Percentiles rank a stretch among this genome's conserved stretches.
These are phyloP conservation scores for Proctacanthus coquilletti DNA, from an alignment of 1,140 invertebrate genomes.

Conservation along the genomic window DNA sequence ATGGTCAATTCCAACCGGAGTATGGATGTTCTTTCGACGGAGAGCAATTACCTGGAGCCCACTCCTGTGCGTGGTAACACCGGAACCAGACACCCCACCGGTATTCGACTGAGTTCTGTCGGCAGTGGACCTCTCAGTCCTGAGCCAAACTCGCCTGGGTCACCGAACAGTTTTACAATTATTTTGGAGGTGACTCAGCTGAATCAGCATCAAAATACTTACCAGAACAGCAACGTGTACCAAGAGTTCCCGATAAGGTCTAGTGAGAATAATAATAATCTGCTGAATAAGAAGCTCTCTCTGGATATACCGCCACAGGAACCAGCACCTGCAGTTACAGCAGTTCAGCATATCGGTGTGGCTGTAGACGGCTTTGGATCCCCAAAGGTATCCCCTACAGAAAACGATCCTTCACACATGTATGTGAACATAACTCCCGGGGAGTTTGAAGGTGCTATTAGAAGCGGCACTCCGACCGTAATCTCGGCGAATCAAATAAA, in stretches of 20 bases:
- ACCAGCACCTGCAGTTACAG: too few relatives aligned
- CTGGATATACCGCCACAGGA: constrained; percentile 30
- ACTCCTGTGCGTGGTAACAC: too few relatives aligned
- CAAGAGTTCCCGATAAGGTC: constrained; percentile 14
- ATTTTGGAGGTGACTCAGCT: constrained; percentile 36
- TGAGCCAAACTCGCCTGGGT: constrained; percentile 32
- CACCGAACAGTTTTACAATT: constrained; percentile 33
- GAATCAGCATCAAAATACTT: too few relatives aligned
- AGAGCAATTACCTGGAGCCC: constrained; percentile 36
- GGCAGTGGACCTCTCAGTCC: constrained; percentile 16
- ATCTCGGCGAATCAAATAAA: constrained; percentile 10
- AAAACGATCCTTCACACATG: constrained; percentile 32
- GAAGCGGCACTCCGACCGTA: constrained; percentile 18
- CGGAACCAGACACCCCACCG: constrained; percentile 20
- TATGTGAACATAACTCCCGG: constrained; percentile 50
- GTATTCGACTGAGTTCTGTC: constrained; percentile 15
- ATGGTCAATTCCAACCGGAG: too few relatives aligned
- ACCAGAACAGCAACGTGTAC: constrained; percentile 26
- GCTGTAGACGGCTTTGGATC: too few relatives aligned
- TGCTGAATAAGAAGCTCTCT: constrained; percentile 29
- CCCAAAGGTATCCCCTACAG: constrained; percentile 29
- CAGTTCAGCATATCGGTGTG: too few relatives aligned
- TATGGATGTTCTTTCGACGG: too few relatives aligned
- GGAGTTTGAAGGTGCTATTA: constrained; percentile 7
- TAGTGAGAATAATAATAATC: too few relatives aligned